phyloP scores from a whole-genome alignment of 2,797 vertebrate genomes.

The Anguilla anguilla region DNA sequence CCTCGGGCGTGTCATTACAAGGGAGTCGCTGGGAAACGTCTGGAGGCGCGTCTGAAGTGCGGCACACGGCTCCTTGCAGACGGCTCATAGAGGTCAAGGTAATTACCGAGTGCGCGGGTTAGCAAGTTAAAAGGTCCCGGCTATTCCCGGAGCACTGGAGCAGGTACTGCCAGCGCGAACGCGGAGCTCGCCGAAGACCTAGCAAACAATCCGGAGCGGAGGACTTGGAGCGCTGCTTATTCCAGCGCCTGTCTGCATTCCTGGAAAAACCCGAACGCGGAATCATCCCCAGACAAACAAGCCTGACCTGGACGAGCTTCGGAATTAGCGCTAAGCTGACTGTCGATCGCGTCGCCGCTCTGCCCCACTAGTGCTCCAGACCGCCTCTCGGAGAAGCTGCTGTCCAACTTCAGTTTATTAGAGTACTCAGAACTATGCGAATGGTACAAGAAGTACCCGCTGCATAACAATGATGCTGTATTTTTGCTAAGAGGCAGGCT shows the following conservation, averaged over 20 bases:
- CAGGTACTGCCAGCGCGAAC: neutral
- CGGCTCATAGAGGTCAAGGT: conserved; percentile 43
- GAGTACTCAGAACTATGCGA: neutral
- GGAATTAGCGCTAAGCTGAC: neutral
- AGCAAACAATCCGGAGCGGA: neutral
- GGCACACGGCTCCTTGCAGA: conserved; percentile 19
- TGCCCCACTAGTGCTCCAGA: neutral
- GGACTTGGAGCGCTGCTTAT: neutral
- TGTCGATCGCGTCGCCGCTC: neutral
- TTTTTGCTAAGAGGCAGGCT: neutral
- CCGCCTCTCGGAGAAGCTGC: neutral
- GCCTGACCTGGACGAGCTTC: neutral
- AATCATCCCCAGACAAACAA: neutral
- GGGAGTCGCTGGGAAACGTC: conserved; percentile 24
- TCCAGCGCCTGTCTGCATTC: neutral
- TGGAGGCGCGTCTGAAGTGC: conserved; percentile 3
- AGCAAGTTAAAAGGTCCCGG: neutral
- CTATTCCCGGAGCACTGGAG: neutral
- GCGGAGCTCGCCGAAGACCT: neutral
- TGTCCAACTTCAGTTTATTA: neutral
- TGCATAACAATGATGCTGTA: neutral
- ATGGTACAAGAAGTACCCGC: neutral
- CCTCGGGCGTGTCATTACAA: neutral
- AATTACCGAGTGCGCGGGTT: conserved; percentile 34
- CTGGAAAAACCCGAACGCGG: neutral